These are phyloP conservation scores for Nibea albiflora DNA, from an alignment of 2,113 vertebrate genomes.

Conservation along the genomic window DNA sequence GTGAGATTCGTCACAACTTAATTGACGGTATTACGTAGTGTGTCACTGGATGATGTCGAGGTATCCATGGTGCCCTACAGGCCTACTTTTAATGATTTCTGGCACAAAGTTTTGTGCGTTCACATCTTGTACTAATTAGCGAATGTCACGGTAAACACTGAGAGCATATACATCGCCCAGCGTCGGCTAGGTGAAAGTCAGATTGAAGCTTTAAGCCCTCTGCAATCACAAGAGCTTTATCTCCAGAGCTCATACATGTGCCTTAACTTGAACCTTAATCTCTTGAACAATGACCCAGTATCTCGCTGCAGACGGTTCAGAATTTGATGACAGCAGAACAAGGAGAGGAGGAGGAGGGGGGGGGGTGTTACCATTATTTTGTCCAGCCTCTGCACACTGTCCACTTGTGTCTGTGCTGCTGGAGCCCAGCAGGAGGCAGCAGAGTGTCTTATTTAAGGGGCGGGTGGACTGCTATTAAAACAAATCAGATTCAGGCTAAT, in stretches of 20 bases:
- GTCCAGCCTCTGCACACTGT: not conserved
- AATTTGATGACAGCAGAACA: not conserved
- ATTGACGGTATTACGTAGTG: not conserved
- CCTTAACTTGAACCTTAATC: not conserved
- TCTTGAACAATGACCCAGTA: not conserved
- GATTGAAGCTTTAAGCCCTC: not conserved
- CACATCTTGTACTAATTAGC: not conserved
- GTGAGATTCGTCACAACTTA: not conserved
- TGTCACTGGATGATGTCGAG: not conserved
- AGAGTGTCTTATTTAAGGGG: not conserved
- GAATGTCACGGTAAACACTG: not conserved
- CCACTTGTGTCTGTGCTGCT: not conserved
- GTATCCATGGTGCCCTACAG: not conserved
- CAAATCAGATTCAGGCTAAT: not conserved
- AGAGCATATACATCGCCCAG: too few species aligned
- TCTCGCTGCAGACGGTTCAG: not conserved
- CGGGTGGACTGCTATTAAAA: too few species aligned
- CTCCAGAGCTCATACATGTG: not conserved
- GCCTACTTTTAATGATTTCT: not conserved
- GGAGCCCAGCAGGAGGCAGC: conserved; percentile 56
- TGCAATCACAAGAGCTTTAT: not conserved
- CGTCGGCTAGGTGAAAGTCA: not conserved
- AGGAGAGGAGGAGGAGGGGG: not conserved
- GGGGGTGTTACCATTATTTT: too few species aligned
- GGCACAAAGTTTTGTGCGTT: too few species aligned